Evolutionary conservation across 2,113 vertebrate genomes (phyloP), one percentile per base, ranked within the genome.

Genomic region (Crotalus horridus): DNA sequence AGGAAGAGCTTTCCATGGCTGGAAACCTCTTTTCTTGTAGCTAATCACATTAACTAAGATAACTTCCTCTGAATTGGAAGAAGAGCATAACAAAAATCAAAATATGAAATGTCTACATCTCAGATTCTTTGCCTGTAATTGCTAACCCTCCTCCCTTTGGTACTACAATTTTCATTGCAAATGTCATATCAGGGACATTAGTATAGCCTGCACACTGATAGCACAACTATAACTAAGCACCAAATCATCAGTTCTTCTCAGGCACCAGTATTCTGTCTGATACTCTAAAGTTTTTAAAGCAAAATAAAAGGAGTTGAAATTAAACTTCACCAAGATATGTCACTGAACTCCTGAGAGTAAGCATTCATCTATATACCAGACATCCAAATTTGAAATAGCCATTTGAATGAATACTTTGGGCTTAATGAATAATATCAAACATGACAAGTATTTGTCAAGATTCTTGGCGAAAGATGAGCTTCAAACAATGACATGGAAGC

Each of bases 381-480:
- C 53, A 61, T 90, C 53, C 11, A 87, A 91, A 94, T 95, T 92
- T 64, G 64, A 9, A 12, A 46, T 85, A 51, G 87, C 26, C 29
- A 85, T 69, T 2, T 81, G 91, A 96, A 94, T 94, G 88, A 94
- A 94, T 96, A 93, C 26, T 89, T 74, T 15, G 59, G n/a, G 0
- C 1, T 55, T 58, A 56, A 43, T 64, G 93, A 95, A 24, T 1
- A 23, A 55, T 90, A 55, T 85, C 21, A n/a, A 21, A 94, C 11
- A 61, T 58, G 90, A 96, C 81, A 95, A 92, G 88, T 29, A 24
- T 20, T 93, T 94, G 88, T 92, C 0, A 20, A 91, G 51, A 90
- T 69, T 93, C 91, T 69, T 90, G 88, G 26, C 93, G 0, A 85
- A 95, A 90, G 33, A 9, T 89, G 92, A 93, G 85, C 51, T 91